Base-by-base conservation (phyloP, 2,888 invertebrate genomes). In the Cephus rjabovi region DNA sequence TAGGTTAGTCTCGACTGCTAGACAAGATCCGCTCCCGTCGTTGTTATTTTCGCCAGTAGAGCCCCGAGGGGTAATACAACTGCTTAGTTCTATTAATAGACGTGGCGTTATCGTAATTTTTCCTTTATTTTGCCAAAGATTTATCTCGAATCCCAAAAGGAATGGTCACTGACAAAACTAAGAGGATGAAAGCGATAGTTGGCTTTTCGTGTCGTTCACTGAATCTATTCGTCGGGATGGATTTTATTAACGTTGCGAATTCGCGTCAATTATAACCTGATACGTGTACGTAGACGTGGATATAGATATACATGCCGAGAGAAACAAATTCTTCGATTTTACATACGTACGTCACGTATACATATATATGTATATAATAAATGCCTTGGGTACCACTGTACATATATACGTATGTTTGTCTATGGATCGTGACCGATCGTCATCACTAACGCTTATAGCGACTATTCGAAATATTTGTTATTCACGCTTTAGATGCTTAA, bases 41-140 rank as follows among this genome's bases (percentile, higher is more conserved):
- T 34, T 74, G 79, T 71, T 84, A 83, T 84, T 83, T 85, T 82
- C 78, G 80, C 79, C 73, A 30, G 9, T 56, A 70, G 76, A 81
- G 83, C 76, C 81, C 81, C 82, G 76, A 78, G 76, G 75, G 79
- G 84, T 78, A 78, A 83, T 79, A 84, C 82, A 83, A 85, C 85
- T 83, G 84, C 84, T 81, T 77, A 80, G 79, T 80, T 84, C 87
- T 87, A 87, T 87, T 86, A 84, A 86, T 85, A 87, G 83, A 80
- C 76, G 81, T 87, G 86, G 83, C 84, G 85, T 85, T 87, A 85
- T 84, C 85, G 78, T 74, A 76, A 76, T 79, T 79, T 79, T 77
- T 78, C 69, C 69, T 70, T 77, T 35, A 68, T 73, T 70, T 69
- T 76, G 12, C 56, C 56, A 23, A 56, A 56, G 9, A 56, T 23